Evolutionary conservation across 2,797 vertebrate species (phyloP).

Genomic region (Buphagus erythrorhynchus): DNA sequence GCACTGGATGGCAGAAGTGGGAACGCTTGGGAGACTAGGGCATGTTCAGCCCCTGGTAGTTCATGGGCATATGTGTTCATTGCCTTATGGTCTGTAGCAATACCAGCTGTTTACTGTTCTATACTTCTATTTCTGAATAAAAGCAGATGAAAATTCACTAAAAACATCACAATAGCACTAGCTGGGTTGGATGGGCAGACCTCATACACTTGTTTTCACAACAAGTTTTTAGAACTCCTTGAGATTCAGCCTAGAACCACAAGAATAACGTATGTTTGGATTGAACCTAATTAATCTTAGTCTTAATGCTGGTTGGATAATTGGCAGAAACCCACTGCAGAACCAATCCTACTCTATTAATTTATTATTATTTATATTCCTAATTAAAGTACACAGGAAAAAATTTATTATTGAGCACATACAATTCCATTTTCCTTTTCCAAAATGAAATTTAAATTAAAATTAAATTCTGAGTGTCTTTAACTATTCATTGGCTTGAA

Average conservation of each 20-base stretch:
- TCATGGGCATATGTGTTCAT: not conserved
- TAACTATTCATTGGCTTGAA: not conserved
- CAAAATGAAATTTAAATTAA: not conserved
- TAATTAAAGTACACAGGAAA: not conserved
- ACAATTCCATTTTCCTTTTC: not conserved
- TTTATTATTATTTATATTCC: not conserved
- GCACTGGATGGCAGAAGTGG: not conserved
- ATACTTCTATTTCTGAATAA: not conserved
- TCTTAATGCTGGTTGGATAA: not conserved
- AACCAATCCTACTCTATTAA: not conserved
- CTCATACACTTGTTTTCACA: not conserved
- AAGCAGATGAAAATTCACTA: not conserved
- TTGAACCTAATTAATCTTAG: not conserved
- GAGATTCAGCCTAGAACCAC: not conserved
- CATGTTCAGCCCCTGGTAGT: not conserved
- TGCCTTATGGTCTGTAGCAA: not conserved
- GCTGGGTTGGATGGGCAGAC: not conserved
- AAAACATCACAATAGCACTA: not conserved
- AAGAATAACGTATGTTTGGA: not conserved
- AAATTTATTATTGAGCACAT: not conserved
- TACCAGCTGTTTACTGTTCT: not conserved
- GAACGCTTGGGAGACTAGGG: accelerated
- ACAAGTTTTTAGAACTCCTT: not conserved
- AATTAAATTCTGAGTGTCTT: not conserved
- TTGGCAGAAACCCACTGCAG: not conserved